Evolutionary conservation across 1,140 invertebrate species (phyloP).

Genomic region (Heliconius hewitsoni): DNA sequence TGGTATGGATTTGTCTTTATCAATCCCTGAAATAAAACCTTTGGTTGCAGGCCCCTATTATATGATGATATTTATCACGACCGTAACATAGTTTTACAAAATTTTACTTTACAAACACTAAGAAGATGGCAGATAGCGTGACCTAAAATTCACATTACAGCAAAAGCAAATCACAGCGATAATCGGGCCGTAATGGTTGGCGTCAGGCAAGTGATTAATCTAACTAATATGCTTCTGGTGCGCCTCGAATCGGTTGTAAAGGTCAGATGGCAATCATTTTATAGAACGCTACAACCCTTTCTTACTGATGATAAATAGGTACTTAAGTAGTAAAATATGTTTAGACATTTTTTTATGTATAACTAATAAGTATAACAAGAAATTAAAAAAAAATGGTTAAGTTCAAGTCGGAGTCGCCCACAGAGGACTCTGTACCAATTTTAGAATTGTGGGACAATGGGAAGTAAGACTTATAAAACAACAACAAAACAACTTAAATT

Average conservation of each 20-base stretch:
- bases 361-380: not conserved
- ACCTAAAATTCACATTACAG: slow-evolving; percentile 25
- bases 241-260: slow-evolving; percentile 21
- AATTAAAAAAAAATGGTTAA: not conserved
- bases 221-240: slow-evolving; percentile 28
- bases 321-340: not conserved
- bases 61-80: not conserved
- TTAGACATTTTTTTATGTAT: not conserved
- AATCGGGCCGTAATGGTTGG: slow-evolving; percentile 27
- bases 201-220: slow-evolving; percentile 22
- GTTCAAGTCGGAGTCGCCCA: too few relatives aligned
- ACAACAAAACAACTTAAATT: too few relatives aligned
- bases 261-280: slow-evolving; percentile 28
- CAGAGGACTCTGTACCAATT: too few relatives aligned
- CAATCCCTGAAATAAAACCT: too few relatives aligned
- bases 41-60: too few relatives aligned
- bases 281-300: not conserved
- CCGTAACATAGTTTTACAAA: not conserved
- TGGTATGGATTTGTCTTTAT: too few relatives aligned
- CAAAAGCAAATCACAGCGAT: slow-evolving; percentile 25
- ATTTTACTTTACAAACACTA: not conserved
- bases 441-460: too few relatives aligned
- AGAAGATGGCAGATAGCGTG: slow-evolving; percentile 19
- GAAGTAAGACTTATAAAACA: too few relatives aligned
- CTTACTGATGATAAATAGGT: not conserved